Base-by-base conservation (phyloP, 2,113 vertebrate species). In the Hiodon alosoides region DNA sequence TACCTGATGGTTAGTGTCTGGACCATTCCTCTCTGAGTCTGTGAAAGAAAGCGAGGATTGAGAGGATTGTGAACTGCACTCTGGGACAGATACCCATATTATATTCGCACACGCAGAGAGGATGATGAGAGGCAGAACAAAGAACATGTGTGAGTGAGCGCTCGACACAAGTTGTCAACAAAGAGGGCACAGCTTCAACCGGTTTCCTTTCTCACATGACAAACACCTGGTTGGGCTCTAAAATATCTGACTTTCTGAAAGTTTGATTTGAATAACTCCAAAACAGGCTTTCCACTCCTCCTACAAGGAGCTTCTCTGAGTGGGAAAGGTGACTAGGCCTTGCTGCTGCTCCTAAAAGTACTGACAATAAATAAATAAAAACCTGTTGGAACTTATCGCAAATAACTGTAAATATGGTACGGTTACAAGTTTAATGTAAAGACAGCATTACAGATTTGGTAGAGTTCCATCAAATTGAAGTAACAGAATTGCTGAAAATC, bases 1-100 rank as follows among this genome's bases (percentile, higher is more conserved):
- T 47, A 95, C 94, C 94, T 94, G 94, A 86, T 95, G 93, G 89
- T 92, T 94, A 81, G 91, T 85, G 86, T 95, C 93, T 73, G 93
- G 91, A 88, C 92, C 93, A 87, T 94, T 95, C 84, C 91, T 91
- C 78, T 95, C 93, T 17, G 92, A 90, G 83, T 94, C 94, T 95
- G 81, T 73, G 86, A 89, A 86, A 86, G 82, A 73, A 55, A 73
- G 65, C 57, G n/a, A 59, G 67, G 73, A 51, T 52, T 60, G 31
- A 54, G 52, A 47, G 74, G 17, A 13, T 4, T 50, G 64, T 58
- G 54, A 58, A 11, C 5, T 64, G 31, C 64, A 16, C 31, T 16
- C 31, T 8, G 46, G 59, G 53, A 62, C 64, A 74, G 61, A n/a
- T 50, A 11, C 13, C 7, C 54, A 67, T 7, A 67, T 11, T 48